A percentile compares a stretch with the other conserved stretches of the same genome.
phyloP scores from a whole-genome alignment of 2,797 vertebrate species.

The Smutsia temminckii region DNA sequence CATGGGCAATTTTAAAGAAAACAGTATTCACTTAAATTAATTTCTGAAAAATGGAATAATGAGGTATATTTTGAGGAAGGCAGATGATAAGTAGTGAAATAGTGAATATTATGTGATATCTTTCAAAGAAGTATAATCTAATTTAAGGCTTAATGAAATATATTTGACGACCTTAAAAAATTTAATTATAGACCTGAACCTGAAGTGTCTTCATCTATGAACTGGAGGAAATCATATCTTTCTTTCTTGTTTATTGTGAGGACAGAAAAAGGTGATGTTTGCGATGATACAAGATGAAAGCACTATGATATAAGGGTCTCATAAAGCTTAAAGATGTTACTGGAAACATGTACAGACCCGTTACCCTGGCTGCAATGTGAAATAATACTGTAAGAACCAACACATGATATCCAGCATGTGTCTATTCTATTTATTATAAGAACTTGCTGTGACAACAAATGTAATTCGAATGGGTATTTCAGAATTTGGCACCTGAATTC shows the following conservation, averaged over 20 bases:
- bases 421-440: constrained; percentile 30
- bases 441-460: neutral
- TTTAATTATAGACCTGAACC: neutral
- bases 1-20: neutral
- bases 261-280: neutral
- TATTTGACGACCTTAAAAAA: neutral
- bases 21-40: neutral
- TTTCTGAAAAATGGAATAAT: neutral
- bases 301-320: neutral
- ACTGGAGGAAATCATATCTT: neutral
- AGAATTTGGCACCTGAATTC: neutral
- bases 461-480: neutral
- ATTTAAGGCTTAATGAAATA: neutral
- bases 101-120: neutral
- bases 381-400: neutral
- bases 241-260: neutral
- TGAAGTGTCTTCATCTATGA: neutral
- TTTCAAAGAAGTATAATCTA: neutral
- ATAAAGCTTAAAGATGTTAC: neutral
- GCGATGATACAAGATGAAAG: neutral
- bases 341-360: neutral
- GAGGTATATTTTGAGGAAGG: neutral
- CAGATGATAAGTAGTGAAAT: neutral
- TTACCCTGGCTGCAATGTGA: neutral
- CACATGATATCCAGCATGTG: neutral